Percentiles rank a stretch among this genome's conserved stretches.
Conservation (phyloP, 2,113 vertebrate species). For the Piaya cayana region DNA sequence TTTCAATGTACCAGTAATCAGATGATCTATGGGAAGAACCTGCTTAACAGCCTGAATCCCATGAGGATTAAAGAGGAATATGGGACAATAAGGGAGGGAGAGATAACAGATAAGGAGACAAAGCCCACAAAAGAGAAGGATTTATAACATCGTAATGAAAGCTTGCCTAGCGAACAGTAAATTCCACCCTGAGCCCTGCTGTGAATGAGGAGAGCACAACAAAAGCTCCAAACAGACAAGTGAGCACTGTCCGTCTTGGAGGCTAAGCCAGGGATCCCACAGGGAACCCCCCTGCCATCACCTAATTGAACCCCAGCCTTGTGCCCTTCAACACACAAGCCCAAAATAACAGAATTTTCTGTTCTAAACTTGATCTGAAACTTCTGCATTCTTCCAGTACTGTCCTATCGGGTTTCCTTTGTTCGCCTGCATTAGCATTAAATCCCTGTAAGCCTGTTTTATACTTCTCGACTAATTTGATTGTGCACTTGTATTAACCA, state of each 20-base stretch:
- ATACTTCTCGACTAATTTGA: slow-evolving; percentile 56
- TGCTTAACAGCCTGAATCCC: neutral
- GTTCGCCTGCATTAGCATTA: slow-evolving; percentile 30
- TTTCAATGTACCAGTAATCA: neutral
- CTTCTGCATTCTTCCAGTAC: neutral
- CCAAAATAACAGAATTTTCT: slow-evolving; percentile 17
- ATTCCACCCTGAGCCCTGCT: slow-evolving; percentile 11
- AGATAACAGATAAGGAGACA: neutral
- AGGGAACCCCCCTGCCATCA: neutral
- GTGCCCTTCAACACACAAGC: neutral
- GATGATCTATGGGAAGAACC: neutral
- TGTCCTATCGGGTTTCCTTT: neutral
- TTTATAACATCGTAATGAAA: neutral
- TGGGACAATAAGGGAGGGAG: neutral
- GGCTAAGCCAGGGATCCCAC: neutral
- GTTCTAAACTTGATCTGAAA: slow-evolving; percentile 1
- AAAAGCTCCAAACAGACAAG: neutral
- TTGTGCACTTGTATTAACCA: neutral
- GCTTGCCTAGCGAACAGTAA: slow-evolving; percentile 12
- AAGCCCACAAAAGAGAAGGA: neutral
- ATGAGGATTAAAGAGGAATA: neutral
- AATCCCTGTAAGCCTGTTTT: slow-evolving; percentile 69
- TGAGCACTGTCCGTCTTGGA: neutral
- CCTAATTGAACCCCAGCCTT: neutral
- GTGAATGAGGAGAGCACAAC: slow-evolving; percentile 18